Evolutionary conservation across 64 coral and sea anemone species (phyloP).

Genomic region (Platygyra sinensis): DNA sequence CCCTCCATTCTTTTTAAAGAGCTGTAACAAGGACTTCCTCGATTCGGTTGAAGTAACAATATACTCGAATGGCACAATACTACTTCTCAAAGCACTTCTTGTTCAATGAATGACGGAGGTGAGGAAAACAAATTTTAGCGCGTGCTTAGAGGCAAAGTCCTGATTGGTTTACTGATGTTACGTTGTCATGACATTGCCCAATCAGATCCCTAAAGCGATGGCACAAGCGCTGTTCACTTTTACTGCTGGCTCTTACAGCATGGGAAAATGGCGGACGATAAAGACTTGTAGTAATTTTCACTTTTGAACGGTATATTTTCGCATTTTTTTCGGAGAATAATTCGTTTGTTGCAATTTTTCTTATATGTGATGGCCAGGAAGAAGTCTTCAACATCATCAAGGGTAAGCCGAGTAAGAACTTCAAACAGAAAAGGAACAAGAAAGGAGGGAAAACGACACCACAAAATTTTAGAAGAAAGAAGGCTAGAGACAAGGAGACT

Average conservation of each 20-base stretch:
- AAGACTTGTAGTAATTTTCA: background rate
- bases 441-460: background rate
- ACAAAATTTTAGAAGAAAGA: background rate
- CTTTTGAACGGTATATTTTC: background rate
- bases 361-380: background rate
- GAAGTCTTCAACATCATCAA: background rate
- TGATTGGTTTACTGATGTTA: constrained; percentile 17
- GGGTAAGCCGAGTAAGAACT: background rate
- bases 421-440: background rate
- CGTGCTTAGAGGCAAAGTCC: background rate
- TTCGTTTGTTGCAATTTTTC: too few species aligned
- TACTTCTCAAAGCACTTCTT: background rate
- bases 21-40: background rate
- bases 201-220: background rate
- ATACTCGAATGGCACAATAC: background rate
- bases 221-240: background rate
- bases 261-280: background rate
- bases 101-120: too few species aligned
- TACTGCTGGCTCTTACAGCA: background rate
- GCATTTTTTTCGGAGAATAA: background rate
- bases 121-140: constrained; percentile 10
- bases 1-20: constrained; percentile 17
- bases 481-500: background rate
- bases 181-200: constrained; percentile 2
- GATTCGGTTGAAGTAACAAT: background rate